Evolutionary conservation across 1,140 invertebrate genomes (phyloP).

Genomic region (Mycetomoellerius zeteki): DNA sequence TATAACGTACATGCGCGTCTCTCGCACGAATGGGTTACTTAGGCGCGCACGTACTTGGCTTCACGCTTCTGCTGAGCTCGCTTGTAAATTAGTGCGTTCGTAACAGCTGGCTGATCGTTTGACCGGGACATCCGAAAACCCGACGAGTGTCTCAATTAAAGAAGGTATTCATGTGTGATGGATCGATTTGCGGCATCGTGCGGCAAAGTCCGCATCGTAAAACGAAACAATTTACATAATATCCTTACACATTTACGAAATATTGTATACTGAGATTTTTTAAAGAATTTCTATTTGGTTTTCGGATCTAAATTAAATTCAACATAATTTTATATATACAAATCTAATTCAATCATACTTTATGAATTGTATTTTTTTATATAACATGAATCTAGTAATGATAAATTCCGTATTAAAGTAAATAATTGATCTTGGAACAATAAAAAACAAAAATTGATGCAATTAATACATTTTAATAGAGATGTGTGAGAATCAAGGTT

Average conservation of each 20-base stretch:
- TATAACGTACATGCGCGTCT: background rate
- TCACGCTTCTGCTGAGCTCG: constrained; percentile 78
- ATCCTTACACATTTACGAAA: background rate
- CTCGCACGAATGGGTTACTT: constrained; percentile 80
- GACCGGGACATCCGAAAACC: constrained; percentile 73
- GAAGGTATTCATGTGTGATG: background rate
- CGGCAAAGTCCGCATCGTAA: background rate
- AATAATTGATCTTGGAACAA: background rate
- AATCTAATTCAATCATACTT: background rate
- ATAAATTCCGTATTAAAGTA: background rate
- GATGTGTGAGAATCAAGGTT: too few species aligned
- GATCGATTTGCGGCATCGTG: background rate
- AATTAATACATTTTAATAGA: background rate
- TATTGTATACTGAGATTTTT: background rate
- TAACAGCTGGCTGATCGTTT: constrained; percentile 57
- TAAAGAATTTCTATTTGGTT: background rate
- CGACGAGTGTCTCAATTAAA: constrained; percentile 81
- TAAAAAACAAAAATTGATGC: background rate
- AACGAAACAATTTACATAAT: background rate
- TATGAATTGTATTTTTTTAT: background rate
- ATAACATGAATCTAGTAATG: background rate
- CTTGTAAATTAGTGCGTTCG: constrained; percentile 80
- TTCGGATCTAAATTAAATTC: constrained; percentile 5
- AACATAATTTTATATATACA: background rate
- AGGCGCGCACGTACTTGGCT: constrained; percentile 69